phyloP scores from a whole-genome alignment of 1,140 invertebrate species.

The Polypedilum vanderplanki region DNA sequence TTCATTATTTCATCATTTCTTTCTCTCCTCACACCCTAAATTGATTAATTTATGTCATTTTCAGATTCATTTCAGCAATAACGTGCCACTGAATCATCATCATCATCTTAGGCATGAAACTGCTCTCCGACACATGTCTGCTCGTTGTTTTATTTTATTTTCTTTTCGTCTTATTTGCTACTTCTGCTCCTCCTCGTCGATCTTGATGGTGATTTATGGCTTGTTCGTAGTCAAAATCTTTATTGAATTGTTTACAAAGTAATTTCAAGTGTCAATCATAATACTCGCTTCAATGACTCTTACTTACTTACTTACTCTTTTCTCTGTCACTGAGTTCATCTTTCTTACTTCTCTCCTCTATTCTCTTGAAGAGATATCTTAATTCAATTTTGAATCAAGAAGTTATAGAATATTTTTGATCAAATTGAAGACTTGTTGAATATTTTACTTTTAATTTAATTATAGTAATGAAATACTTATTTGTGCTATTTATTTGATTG shows the following conservation, averaged over 20 bases:
- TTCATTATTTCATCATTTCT: background rate
- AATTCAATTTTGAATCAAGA: no score
- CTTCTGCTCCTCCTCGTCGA: background rate
- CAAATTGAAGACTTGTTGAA: no score
- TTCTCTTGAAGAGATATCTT: background rate
- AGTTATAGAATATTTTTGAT: no score
- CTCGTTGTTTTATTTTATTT: background rate
- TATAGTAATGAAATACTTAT: no score
- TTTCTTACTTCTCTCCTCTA: background rate
- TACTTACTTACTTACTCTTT: background rate
- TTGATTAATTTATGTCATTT: slow-evolving; percentile 20
- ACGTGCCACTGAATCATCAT: background rate
- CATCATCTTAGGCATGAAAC: background rate
- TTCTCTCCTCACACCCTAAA: background rate
- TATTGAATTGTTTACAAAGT: slow-evolving; percentile 28
- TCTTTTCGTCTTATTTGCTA: no score
- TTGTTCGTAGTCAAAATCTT: slow-evolving; percentile 23
- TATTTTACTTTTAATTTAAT: no score
- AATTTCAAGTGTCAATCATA: slow-evolving; percentile 27
- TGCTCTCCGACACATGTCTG: background rate
- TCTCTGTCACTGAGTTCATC: background rate
- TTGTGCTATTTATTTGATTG: no score
- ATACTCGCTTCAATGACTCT: slow-evolving; percentile 8
- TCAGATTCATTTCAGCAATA: slow-evolving; percentile 7
- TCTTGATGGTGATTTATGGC: slow-evolving; percentile 27